Conservation (phyloP, 2,888 invertebrate species). For the Chironomus tentans region DNA sequence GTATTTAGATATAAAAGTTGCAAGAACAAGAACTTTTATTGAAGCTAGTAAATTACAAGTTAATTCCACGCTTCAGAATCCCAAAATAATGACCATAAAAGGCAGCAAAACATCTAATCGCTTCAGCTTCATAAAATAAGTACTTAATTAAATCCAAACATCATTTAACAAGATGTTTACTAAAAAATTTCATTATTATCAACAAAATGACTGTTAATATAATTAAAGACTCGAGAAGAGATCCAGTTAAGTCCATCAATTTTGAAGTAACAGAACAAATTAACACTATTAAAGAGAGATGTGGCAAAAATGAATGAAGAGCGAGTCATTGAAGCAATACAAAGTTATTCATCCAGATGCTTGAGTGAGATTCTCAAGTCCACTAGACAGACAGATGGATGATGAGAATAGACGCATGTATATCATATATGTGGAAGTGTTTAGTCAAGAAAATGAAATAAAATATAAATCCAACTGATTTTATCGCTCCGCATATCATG, state of each 20-base stretch:
- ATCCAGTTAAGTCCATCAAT: not conserved
- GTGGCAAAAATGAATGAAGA: not conserved
- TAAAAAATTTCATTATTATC: too few species aligned
- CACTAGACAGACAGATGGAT: not conserved
- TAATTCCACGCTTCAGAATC: too few species aligned
- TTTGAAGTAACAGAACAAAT: not conserved
- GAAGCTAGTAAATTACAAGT: too few species aligned
- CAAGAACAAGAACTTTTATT: too few species aligned
- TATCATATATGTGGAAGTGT: not conserved
- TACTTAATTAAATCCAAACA: too few species aligned
- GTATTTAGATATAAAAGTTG: too few species aligned
- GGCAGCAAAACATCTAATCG: too few species aligned
- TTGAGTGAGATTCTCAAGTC: not conserved
- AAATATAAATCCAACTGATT: not conserved
- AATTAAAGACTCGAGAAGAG: not conserved
- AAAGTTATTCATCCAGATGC: not conserved
- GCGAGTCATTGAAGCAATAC: slow-evolving; percentile 11
- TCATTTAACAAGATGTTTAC: too few species aligned
- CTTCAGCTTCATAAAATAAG: too few species aligned
- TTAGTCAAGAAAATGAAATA: not conserved
- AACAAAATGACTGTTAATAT: too few species aligned
- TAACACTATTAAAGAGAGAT: not conserved
- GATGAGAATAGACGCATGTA: not conserved
- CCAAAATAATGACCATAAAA: too few species aligned
- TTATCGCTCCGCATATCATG: slow-evolving; percentile 2